These are phyloP conservation scores for Acleris sparsana DNA, from an alignment of 2,888 invertebrate genomes.

Conservation along the genomic window DNA sequence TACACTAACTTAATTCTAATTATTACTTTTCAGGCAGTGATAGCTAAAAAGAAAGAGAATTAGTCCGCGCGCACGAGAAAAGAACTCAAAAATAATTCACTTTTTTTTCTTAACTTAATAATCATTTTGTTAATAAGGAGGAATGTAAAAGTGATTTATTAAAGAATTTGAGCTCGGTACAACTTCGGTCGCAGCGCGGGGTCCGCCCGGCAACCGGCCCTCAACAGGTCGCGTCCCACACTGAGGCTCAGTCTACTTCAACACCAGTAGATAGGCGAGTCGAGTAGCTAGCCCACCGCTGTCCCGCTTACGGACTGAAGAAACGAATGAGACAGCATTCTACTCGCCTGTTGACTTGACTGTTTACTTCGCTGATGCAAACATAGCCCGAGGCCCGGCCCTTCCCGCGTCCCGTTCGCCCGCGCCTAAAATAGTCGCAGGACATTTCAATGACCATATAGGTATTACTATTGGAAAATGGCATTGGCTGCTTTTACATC, in stretches of 20 bases:
- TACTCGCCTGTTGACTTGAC: neutral
- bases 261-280: neutral
- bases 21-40: conserved; percentile 35
- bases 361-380: neutral
- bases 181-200: conserved; percentile 35
- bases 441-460: conserved; percentile 66
- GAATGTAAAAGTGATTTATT: conserved; percentile 13
- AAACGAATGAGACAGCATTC: neutral
- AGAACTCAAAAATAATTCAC: conserved; percentile 19
- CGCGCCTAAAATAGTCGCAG: conserved; percentile 80
- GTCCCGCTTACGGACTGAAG: neutral
- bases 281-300: neutral
- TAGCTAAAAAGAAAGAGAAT: conserved; percentile 24
- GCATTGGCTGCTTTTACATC: too few relatives aligned
- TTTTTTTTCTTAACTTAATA: neutral
- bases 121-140: neutral
- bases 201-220: conserved; percentile 68
- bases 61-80: conserved; percentile 16
- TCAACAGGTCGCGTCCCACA: conserved; percentile 81
- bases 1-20: conserved; percentile 27
- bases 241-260: conserved; percentile 45
- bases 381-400: conserved; percentile 48
- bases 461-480: conserved; percentile 44
- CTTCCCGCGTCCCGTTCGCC: conserved; percentile 62
- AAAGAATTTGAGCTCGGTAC: conserved; percentile 18